Percentiles rank a stretch among this genome's conserved stretches.
Conservation (phyloP, 1,140 invertebrate genomes). For the Pteromalus puparum region DNA sequence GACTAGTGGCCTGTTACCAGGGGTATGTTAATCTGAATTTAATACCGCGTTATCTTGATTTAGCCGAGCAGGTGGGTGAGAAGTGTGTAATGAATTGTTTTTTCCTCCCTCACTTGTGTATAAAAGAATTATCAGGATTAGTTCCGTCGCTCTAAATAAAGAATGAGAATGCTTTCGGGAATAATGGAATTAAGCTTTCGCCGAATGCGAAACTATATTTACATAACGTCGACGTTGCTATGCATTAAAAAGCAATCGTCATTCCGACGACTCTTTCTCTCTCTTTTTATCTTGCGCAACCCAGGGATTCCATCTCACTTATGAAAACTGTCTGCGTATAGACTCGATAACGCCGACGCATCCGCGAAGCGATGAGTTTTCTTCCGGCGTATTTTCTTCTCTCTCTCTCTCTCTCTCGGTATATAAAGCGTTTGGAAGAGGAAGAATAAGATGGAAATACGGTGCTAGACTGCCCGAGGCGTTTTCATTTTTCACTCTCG, state of each 20-base stretch:
- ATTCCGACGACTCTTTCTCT: not conserved
- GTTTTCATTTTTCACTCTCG: conserved; percentile 37
- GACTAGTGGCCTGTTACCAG: not conserved
- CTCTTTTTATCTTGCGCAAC: not conserved
- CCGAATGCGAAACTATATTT: not conserved
- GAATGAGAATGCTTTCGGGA: too few relatives aligned
- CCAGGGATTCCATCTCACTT: not conserved
- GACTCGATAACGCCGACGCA: not conserved
- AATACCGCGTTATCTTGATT: not conserved
- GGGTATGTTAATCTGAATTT: not conserved
- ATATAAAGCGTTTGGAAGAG: not conserved
- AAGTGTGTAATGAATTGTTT: not conserved
- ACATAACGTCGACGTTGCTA: not conserved
- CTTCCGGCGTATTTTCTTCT: not conserved
- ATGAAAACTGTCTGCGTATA: not conserved
- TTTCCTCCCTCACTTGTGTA: not conserved
- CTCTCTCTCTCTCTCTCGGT: too few relatives aligned
- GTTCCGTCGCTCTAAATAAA: not conserved
- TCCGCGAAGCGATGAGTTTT: not conserved
- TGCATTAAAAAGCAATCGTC: not conserved
- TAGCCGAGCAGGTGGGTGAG: not conserved
- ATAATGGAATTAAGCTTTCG: too few relatives aligned
- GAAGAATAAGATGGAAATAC: conserved; percentile 14
- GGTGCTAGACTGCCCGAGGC: conserved; percentile 22
- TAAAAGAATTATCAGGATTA: too few relatives aligned